Percentiles rank a stretch among this genome's conserved stretches.
phyloP scores from a whole-genome alignment of 1,140 invertebrate species.

The Zaprionus gabonicus region DNA sequence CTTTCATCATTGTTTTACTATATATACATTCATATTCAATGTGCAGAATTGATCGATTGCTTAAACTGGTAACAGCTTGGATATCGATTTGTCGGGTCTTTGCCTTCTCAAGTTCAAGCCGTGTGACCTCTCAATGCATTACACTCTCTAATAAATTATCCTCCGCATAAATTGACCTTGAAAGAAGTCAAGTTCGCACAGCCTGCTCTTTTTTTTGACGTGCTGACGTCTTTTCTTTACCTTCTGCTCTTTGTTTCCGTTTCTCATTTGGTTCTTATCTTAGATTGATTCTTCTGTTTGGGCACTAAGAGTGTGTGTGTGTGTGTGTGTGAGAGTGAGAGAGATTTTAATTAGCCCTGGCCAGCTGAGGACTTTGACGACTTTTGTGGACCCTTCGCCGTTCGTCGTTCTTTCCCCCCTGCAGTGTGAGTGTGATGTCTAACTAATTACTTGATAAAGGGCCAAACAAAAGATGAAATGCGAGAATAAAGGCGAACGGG shows the following conservation, averaged over 20 bases:
- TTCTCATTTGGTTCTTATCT: neutral
- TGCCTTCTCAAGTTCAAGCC: neutral
- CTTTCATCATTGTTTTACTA: no score
- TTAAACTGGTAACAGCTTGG: no score
- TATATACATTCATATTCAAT: neutral
- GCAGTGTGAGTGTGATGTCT: constrained; percentile 39
- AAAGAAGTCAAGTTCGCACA: neutral
- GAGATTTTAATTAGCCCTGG: constrained; percentile 4
- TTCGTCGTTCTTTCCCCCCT: neutral
- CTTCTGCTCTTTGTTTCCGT: neutral
- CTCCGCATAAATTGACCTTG: neutral
- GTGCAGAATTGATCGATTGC: neutral
- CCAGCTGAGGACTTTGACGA: neutral
- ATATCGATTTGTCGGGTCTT: no score
- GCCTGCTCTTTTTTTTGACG: neutral
- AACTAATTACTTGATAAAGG: constrained; percentile 76
- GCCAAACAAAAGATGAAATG: constrained; percentile 61
- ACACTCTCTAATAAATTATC: neutral
- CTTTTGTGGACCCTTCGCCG: neutral
- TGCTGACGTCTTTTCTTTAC: neutral
- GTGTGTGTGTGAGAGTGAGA: neutral
- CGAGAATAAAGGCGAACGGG: constrained; percentile 27
- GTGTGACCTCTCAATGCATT: neutral
- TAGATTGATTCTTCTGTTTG: constrained; percentile 1
- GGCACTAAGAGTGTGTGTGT: neutral